Percentiles rank a stretch among this genome's conserved stretches.
phyloP scores from a whole-genome alignment of 1,140 invertebrate species.

The Mercenaria mercenaria region DNA sequence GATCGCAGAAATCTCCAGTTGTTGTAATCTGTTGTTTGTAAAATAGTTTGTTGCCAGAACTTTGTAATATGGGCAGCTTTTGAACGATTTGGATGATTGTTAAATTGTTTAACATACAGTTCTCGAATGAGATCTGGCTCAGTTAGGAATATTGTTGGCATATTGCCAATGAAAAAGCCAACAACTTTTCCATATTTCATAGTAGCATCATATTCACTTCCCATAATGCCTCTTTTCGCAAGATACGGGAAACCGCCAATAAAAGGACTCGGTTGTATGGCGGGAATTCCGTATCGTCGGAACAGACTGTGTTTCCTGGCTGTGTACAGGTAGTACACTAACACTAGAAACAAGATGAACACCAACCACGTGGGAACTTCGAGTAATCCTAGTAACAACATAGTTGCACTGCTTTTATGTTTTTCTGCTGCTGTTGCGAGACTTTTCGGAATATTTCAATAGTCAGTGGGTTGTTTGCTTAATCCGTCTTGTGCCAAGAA shows the following conservation, averaged over 20 bases:
- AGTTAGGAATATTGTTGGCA: constrained; percentile 48
- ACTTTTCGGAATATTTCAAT: background rate
- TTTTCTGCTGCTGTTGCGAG: background rate
- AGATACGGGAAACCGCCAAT: constrained; percentile 38
- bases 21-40: background rate
- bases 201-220: constrained; percentile 18
- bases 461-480: background rate
- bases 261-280: constrained; percentile 1
- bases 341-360: constrained; percentile 10
- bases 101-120: constrained; percentile 42
- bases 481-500: too few species aligned
- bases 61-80: background rate
- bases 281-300: constrained; percentile 35
- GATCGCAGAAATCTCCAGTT: constrained; percentile 58
- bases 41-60: constrained; percentile 43
- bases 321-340: constrained; percentile 39
- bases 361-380: constrained; percentile 37
- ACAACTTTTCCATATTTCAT: constrained; percentile 54
- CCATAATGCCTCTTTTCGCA: constrained; percentile 32
- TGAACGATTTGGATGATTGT: constrained; percentile 4
- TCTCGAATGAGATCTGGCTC: constrained; percentile 57
- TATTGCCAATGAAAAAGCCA: constrained; percentile 53
- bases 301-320: constrained; percentile 52
- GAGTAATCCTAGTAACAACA: constrained; percentile 49
- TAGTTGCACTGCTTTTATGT: background rate